phyloP scores from a whole-genome alignment of 2,888 invertebrate genomes.

The Apodemia hepburni region DNA sequence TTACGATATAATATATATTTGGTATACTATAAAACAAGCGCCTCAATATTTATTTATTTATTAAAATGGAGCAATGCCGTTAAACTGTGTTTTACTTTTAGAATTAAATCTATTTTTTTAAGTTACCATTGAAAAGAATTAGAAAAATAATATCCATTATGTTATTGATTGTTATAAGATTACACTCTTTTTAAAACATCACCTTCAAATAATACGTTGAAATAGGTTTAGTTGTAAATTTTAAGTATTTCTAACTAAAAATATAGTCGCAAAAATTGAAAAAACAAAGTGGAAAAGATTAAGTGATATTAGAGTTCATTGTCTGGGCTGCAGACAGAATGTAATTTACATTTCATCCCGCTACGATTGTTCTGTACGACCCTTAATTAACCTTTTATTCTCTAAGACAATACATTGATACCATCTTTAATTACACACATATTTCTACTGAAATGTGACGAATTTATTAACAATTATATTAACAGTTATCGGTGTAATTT shows the following conservation, averaged over 20 bases:
- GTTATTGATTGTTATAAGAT: too few relatives aligned
- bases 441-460: not conserved
- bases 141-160: too few relatives aligned
- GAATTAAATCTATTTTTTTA: too few relatives aligned
- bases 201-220: too few relatives aligned
- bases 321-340: not conserved
- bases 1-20: not conserved
- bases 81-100: too few relatives aligned
- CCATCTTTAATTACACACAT: not conserved
- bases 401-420: slow-evolving; percentile 4
- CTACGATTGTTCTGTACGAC: slow-evolving; percentile 2
- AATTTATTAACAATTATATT: not conserved
- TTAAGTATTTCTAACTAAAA: not conserved
- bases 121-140: too few relatives aligned
- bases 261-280: not conserved
- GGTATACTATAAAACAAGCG: too few relatives aligned
- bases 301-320: not conserved
- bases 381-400: slow-evolving; percentile 12
- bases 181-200: too few relatives aligned
- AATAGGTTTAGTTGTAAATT: not conserved
- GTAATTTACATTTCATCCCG: slow-evolving; percentile 10
- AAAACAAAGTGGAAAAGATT: not conserved
- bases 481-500: not conserved
- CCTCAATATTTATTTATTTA: too few relatives aligned
- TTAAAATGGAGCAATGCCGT: too few relatives aligned